A percentile compares a stretch with the other conserved stretches of the same genome.
Conservation (phyloP, 2,888 invertebrate genomes). For the Dromius quadrimaculatus region DNA sequence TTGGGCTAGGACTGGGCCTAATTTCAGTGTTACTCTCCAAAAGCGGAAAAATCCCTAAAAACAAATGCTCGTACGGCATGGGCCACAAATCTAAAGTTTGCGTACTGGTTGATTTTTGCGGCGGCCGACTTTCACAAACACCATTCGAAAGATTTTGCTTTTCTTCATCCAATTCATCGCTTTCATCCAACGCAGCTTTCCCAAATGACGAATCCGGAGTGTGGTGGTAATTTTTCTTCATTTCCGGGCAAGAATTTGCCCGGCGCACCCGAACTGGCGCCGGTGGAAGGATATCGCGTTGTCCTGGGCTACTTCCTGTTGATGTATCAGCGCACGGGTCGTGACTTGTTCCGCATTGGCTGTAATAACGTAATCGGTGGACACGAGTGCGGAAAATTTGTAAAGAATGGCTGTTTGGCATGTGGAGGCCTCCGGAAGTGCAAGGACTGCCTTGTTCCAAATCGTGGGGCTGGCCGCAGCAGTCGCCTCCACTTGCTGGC, state of each 20-base stretch:
- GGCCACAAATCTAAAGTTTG: constrained; percentile 82
- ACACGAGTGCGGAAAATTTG: constrained; percentile 71
- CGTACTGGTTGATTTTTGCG: constrained; percentile 61
- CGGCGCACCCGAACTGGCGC: constrained; percentile 68
- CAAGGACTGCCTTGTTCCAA: constrained; percentile 69
- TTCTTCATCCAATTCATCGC: constrained; percentile 60
- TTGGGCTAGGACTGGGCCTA: constrained; percentile 63
- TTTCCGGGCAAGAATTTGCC: constrained; percentile 77
- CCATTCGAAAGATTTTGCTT: constrained; percentile 55
- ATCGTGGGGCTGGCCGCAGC: constrained; percentile 51
- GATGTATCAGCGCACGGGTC: constrained; percentile 57
- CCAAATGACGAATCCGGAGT: constrained; percentile 44
- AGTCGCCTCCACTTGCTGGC: neutral
- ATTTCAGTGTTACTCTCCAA: constrained; percentile 61
- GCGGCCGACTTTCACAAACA: constrained; percentile 43
- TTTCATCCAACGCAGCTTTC: constrained; percentile 62
- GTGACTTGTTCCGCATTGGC: constrained; percentile 71
- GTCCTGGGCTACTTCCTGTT: constrained; percentile 67
- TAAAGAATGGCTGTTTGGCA: constrained; percentile 72
- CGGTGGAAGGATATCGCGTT: constrained; percentile 52
- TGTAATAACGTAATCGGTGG: constrained; percentile 73
- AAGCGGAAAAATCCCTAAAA: constrained; percentile 76
- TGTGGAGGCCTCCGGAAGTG: constrained; percentile 72
- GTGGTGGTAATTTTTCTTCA: constrained; percentile 66
- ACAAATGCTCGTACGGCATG: constrained; percentile 80